Conservation (phyloP, 2,113 vertebrate species). For the Grammomys dolichurus region DNA sequence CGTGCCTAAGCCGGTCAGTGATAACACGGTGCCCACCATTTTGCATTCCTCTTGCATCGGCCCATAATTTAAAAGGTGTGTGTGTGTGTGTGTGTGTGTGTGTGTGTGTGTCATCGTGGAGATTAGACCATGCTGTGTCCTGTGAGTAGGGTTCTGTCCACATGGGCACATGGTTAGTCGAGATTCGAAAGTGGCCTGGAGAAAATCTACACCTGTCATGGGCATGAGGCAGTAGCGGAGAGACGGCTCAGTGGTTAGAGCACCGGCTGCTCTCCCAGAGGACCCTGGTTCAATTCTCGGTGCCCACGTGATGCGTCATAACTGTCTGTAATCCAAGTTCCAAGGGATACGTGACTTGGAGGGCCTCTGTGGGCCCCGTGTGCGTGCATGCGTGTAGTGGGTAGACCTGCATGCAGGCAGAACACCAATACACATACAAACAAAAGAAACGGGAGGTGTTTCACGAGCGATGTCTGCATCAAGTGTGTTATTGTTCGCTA, state of each 20-base stretch:
- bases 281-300: background rate
- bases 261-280: background rate
- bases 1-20: background rate
- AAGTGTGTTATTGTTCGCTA: background rate
- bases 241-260: background rate
- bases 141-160: background rate
- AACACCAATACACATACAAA: background rate
- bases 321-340: background rate
- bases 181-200: background rate
- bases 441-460: background rate
- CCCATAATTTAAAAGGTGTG: background rate
- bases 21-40: too few relatives aligned
- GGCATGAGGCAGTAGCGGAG: too few relatives aligned
- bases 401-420: background rate
- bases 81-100: too few relatives aligned
- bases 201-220: background rate
- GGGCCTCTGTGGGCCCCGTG: background rate
- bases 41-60: background rate
- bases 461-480: too few relatives aligned
- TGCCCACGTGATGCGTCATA: background rate
- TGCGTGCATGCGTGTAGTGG: background rate
- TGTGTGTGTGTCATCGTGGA: background rate
- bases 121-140: background rate
- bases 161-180: background rate
- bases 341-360: background rate